Evolutionary conservation across 2,888 invertebrate species (phyloP).

Genomic region (Drosophila mulleri): DNA sequence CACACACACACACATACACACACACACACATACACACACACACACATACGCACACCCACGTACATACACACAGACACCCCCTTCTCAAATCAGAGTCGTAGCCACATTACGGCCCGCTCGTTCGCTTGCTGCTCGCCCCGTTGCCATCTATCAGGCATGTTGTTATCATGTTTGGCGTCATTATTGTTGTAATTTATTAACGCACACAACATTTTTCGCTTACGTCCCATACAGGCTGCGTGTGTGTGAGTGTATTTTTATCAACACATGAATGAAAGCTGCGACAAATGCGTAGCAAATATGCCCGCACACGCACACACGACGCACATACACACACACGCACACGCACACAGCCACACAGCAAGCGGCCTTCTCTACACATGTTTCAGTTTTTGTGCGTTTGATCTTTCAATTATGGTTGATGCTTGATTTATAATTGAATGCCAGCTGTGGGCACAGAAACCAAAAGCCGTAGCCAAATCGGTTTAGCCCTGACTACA

Average conservation of each 20-base stretch:
- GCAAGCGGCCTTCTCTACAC: constrained; percentile 6
- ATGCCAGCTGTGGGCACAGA: constrained; percentile 50
- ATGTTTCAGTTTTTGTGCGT: constrained; percentile 47
- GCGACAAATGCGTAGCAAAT: constrained; percentile 65
- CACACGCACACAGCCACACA: not conserved
- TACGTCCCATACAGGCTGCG: constrained; percentile 52
- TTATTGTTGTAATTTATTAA: constrained; percentile 80
- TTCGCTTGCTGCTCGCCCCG: constrained; percentile 1
- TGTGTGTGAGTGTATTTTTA: constrained; percentile 50
- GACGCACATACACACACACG: constrained; percentile 5
- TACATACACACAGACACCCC: not conserved
- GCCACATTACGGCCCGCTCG: constrained; percentile 22
- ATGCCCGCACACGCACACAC: constrained; percentile 8
- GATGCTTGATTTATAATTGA: constrained; percentile 77
- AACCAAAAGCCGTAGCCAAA: constrained; percentile 31
- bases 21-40: not conserved
- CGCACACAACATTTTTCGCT: constrained; percentile 76
- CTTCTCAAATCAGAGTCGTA: constrained; percentile 37
- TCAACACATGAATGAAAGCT: constrained; percentile 56
- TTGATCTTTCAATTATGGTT: constrained; percentile 78
- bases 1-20: not conserved
- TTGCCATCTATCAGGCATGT: constrained; percentile 52
- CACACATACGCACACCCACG: not conserved
- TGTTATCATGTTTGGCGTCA: constrained; percentile 80
- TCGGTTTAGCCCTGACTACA: constrained; percentile 11